Conservation (phyloP, 2,797 vertebrate genomes). For the Sebastes itinus region DNA sequence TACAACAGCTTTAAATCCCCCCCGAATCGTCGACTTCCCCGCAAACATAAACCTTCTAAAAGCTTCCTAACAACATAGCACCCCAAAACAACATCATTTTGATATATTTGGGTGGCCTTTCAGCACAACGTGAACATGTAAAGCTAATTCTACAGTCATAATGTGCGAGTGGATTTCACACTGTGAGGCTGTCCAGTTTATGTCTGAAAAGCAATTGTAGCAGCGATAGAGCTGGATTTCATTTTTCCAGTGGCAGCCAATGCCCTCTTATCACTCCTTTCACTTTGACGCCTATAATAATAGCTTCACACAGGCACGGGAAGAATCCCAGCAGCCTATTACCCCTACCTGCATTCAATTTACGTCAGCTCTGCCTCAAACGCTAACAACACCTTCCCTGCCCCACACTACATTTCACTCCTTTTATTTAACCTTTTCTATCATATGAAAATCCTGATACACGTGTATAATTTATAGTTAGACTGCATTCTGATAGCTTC, state of each 20-base stretch:
- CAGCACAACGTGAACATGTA: neutral
- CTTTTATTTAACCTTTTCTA: neutral
- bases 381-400: slow-evolving; percentile 8
- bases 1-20: slow-evolving; percentile 23
- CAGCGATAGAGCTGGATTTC: slow-evolving; percentile 48
- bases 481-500: neutral
- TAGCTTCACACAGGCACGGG: slow-evolving; percentile 49
- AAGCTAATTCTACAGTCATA: slow-evolving; percentile 33
- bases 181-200: slow-evolving; percentile 39
- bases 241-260: slow-evolving; percentile 49
- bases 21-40: neutral
- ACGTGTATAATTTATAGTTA: neutral
- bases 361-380: slow-evolving; percentile 37
- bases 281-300: slow-evolving; percentile 61
- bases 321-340: slow-evolving; percentile 55
- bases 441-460: neutral
- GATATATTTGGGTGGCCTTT: slow-evolving; percentile 5
- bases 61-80: slow-evolving; percentile 6
- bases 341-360: slow-evolving; percentile 58
- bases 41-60: slow-evolving; percentile 32
- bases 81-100: slow-evolving; percentile 15
- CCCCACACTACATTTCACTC: neutral
- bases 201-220: slow-evolving; percentile 47
- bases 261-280: slow-evolving; percentile 58
- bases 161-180: slow-evolving; percentile 35